Percentiles rank a stretch among this genome's conserved stretches.
phyloP scores from a whole-genome alignment of 2,888 invertebrate genomes.

The Laothoe populi region DNA sequence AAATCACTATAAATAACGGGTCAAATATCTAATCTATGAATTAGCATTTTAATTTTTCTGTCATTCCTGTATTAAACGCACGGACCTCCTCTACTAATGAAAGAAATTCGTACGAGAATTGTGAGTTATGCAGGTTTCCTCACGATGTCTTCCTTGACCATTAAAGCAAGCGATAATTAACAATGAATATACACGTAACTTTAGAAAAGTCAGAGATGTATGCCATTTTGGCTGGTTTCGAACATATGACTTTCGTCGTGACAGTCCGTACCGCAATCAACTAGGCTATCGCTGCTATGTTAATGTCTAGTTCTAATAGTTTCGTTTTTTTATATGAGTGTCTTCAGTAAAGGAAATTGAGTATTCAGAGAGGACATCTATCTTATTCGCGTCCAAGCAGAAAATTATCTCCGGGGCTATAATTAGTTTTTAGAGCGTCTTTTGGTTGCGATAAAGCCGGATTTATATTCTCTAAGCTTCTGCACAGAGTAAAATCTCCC shows the following conservation, averaged over 20 bases:
- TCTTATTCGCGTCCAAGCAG: slow-evolving; percentile 36
- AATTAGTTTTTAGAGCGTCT: slow-evolving; percentile 26
- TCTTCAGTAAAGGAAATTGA: slow-evolving; percentile 36
- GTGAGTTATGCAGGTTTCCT: no score
- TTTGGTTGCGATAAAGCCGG: slow-evolving; percentile 3
- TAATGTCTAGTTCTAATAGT: slow-evolving; percentile 33
- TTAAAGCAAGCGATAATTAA: no score
- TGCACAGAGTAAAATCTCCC: neutral
- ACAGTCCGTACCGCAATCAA: no score
- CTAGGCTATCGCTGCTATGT: no score
- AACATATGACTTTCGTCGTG: no score
- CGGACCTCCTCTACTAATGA: no score
- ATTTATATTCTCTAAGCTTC: neutral
- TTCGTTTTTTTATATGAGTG: slow-evolving; percentile 32
- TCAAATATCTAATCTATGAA: slow-evolving; percentile 28
- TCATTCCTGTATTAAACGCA: no score
- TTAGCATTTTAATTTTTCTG: slow-evolving; percentile 37
- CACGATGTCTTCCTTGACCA: no score
- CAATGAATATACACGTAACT: no score
- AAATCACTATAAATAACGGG: slow-evolving; percentile 22
- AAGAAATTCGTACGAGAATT: no score
- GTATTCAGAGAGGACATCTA: slow-evolving; percentile 31
- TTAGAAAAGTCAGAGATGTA: no score
- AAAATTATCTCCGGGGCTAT: slow-evolving; percentile 33
- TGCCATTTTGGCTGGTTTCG: no score